phyloP scores from a whole-genome alignment of 2,113 vertebrate species.

The Hydrochoerus hydrochaeris region DNA sequence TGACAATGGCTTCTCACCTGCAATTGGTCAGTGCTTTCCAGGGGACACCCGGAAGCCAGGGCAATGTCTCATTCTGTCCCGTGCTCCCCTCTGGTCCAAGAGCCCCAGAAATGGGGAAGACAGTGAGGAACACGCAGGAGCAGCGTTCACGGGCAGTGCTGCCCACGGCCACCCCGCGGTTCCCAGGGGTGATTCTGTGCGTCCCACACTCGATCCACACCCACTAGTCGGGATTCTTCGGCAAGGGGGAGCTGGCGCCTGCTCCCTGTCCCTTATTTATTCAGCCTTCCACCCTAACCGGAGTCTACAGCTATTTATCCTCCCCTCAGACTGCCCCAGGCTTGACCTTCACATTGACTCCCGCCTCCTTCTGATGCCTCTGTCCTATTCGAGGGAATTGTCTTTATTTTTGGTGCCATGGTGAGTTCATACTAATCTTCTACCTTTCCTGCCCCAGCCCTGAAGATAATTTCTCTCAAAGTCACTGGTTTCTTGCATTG shows the following conservation, averaged over 20 bases:
- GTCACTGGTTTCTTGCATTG: not conserved
- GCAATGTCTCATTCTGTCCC: not conserved
- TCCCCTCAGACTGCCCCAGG: not conserved
- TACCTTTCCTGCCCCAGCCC: not conserved
- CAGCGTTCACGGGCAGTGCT: not conserved
- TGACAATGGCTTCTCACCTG: not conserved
- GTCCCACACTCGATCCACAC: not conserved
- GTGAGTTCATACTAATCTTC: not conserved
- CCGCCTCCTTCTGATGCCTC: not conserved
- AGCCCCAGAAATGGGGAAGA: no score
- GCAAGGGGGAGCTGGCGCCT: not conserved
- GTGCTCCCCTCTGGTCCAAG: not conserved
- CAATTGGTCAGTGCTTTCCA: not conserved
- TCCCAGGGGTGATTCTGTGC: not conserved
- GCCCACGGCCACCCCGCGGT: not conserved
- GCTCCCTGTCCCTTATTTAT: not conserved
- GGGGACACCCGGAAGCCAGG: not conserved
- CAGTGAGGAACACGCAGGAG: no score
- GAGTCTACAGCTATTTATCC: not conserved
- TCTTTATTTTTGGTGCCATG: not conserved
- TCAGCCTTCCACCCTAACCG: conserved; percentile 12
- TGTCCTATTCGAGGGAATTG: not conserved
- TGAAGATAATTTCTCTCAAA: conserved; percentile 5
- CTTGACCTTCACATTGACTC: not conserved
- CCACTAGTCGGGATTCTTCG: not conserved